Evolutionary conservation across 2,797 vertebrate species (phyloP), one percentile per base, ranked within the genome.

Genomic region (Siniperca undulata): DNA sequence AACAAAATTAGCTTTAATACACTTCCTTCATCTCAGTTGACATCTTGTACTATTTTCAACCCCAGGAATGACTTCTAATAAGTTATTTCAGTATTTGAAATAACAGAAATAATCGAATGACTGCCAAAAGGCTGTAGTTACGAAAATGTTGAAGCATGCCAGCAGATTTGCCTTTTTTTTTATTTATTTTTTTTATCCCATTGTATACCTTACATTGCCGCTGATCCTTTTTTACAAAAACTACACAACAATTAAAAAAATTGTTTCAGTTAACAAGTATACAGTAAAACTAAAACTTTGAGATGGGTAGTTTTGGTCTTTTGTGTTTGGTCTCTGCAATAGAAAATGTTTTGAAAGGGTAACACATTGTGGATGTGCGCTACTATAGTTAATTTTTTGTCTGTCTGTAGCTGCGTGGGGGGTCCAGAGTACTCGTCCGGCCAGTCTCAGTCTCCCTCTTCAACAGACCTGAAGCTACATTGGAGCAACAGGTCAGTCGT

Each of bases 361-460:
- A 34, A 46, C 0, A 0, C 2, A 36, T 2, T 27, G 0, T 48
- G 8, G 2, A 60, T 3, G 22, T 66, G 27, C 7, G 0, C n/a
- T 70, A 40, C 71, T 22, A 1, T 17, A 0, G 7, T n/a, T 22
- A 14, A 24, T 6, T 20, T 59, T 42, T 59, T 87, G 30, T 90
- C 8, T 76, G 70, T 89, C 17, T 84, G 5, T 44, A 98, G 98
- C 94, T 97, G 91, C 96, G 96, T 89, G 97, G 94, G 80, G 94
- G 96, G 89, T 95, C 95, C 58, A 96, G 95, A 92, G 74, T 97
- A 89, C 93, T 98, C 78, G 95, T 93, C 88, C 95, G 97, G 86
- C 96, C 97, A 0, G 90, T 96, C 30, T 96, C 97, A 0, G 92
- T 94, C 68, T 95, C 95, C 9, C 9, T 96, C 72, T 95, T 97